Conservation (phyloP, 2,797 vertebrate genomes). For the Cynodonichthys magdalenae region DNA sequence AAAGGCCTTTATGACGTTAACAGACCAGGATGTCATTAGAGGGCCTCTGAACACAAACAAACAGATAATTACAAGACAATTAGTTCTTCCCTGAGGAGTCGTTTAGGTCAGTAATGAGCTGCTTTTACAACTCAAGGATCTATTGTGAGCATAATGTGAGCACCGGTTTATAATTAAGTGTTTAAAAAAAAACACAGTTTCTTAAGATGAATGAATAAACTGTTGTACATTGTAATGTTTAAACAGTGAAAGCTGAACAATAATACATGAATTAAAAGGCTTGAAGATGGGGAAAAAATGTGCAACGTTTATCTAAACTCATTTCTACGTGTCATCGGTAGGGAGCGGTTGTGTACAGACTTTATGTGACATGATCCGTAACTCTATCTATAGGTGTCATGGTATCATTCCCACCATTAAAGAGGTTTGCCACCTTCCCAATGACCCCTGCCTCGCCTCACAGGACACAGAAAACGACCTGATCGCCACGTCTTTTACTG, state of each 20-base stretch:
- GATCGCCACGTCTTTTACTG: slow-evolving; percentile 65
- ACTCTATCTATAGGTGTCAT: slow-evolving; percentile 80
- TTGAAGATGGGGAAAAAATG: neutral
- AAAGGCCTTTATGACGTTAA: slow-evolving; percentile 68
- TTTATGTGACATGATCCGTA: slow-evolving; percentile 72
- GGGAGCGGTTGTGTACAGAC: slow-evolving; percentile 50
- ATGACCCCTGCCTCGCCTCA: slow-evolving; percentile 75
- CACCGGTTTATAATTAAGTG: neutral
- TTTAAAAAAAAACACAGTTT: neutral
- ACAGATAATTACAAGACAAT: slow-evolving; percentile 70
- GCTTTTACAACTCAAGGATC: slow-evolving; percentile 38
- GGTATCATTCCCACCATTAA: slow-evolving; percentile 79
- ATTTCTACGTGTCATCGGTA: slow-evolving; percentile 39
- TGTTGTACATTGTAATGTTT: too few species aligned
- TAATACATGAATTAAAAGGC: neutral
- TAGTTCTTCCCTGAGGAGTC: slow-evolving; percentile 53
- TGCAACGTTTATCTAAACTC: slow-evolving; percentile 17
- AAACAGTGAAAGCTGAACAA: neutral
- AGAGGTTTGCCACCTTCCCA: slow-evolving; percentile 76
- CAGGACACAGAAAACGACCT: slow-evolving; percentile 74
- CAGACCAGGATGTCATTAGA: slow-evolving; percentile 42
- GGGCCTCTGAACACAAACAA: slow-evolving; percentile 60
- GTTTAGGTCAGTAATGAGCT: slow-evolving; percentile 42
- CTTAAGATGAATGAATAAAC: too few species aligned
- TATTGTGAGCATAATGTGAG: neutral